Base-by-base conservation (phyloP, 2,113 vertebrate genomes). In the Oenanthe oenanthe region DNA sequence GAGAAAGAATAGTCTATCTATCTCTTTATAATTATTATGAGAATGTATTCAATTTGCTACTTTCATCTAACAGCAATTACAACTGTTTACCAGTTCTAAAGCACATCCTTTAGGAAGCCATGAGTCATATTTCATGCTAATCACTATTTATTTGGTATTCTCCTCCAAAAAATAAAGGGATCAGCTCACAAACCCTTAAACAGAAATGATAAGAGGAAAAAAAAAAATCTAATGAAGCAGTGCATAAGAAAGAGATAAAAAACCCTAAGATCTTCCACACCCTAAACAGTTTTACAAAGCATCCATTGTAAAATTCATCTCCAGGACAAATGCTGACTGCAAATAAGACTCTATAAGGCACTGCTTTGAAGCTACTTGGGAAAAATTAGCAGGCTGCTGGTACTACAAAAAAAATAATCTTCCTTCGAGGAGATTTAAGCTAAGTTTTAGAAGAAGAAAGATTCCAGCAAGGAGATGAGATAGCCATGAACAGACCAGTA, bases 11-110 rank as follows among this genome's bases (percentile, higher is more conserved):
- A 89, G 56, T 76, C 76, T 72, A 71, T 95, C 72, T 82, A 57
- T 95, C 76, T 88, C 81, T 91, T 95, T 60, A 62, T 81, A 84
- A 94, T 85, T 93, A 96, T 94, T 96, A 88, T 5, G 13, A 92
- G 84, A 96, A 94, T 56, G 70, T 75, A 86, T 92, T 92, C 82
- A 82, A 80, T 96, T 96, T 95, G 79, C 88, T 87, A 77, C 94
- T 97, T 97, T 96, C 87, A 97, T 97, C 87, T 74, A 85, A 76
- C 57, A 88, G 94, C 92, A 97, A 96, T 97, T 97, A 96, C 92
- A 94, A 96, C 76, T 86, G 79, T 96, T 97, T 96, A 92, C 78
- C 71, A 86, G 78, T 83, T 92, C 83, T 85, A 90, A 95, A 92
- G 91, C 89, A 74, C 40, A 88, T 88, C 76, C 84, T 95, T 95